These are phyloP conservation scores for Camponotus vicinus DNA, from an alignment of 1,140 invertebrate genomes.

Conservation along the genomic window DNA sequence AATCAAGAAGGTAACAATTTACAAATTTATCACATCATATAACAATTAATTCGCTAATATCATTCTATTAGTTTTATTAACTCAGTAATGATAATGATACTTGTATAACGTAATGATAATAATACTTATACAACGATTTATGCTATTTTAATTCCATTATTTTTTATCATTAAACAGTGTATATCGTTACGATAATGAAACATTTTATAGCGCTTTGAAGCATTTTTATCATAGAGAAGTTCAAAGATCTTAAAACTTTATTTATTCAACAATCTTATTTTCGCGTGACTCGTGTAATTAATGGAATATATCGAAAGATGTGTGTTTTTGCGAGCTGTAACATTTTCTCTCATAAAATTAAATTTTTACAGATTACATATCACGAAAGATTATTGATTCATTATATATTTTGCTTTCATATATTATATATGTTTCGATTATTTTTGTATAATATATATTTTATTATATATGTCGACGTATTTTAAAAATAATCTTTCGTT, in stretches of 20 bases:
- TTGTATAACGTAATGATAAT: background rate
- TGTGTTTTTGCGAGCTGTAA: background rate
- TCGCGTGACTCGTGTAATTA: background rate
- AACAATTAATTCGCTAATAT: no score
- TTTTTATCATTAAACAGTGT: no score
- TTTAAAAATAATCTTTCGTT: background rate
- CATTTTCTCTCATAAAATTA: background rate
- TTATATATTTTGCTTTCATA: background rate
- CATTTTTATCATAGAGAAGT: background rate
- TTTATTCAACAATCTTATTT: slow-evolving; percentile 23
- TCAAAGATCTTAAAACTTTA: background rate
- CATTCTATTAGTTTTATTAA: background rate
- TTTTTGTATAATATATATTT: background rate
- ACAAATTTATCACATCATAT: no score
- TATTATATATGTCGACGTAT: background rate
- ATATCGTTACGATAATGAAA: background rate
- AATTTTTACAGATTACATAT: background rate
- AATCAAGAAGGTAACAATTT: slow-evolving; percentile 87
- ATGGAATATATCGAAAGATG: background rate
- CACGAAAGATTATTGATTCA: background rate
- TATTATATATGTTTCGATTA: background rate
- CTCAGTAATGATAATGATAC: background rate
- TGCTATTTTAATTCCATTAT: no score
- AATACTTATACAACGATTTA: no score
- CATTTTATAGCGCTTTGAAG: background rate